phyloP scores from a whole-genome alignment of 1,140 invertebrate species.

The Trialeurodes vaporariorum region DNA sequence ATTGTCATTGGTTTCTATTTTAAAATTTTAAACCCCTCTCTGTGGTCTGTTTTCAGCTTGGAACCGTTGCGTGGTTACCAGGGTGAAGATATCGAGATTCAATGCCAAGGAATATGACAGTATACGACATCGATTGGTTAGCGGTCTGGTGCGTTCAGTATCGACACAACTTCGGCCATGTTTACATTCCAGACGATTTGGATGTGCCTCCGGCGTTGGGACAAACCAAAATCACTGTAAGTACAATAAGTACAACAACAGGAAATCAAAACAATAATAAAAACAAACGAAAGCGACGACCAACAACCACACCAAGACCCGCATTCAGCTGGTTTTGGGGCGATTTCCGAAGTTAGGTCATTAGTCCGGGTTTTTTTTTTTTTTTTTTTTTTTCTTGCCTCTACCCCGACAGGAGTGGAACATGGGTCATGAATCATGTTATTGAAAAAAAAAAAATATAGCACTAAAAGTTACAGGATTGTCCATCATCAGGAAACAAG shows the following conservation, averaged over 20 bases:
- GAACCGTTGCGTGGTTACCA: constrained; percentile 68
- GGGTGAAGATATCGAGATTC: constrained; percentile 81
- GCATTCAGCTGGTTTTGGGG: constrained; percentile 4
- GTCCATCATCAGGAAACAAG: no score
- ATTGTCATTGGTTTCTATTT: no score
- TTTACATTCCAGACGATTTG: constrained; percentile 72
- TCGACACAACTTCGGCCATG: constrained; percentile 80
- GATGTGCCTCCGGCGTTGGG: constrained; percentile 80
- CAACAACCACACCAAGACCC: background rate
- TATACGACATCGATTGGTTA: constrained; percentile 88
- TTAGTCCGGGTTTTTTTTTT: no score
- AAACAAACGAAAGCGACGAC: background rate
- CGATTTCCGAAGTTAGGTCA: background rate
- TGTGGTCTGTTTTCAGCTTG: constrained; percentile 51
- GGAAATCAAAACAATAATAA: background rate
- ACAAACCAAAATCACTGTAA: constrained; percentile 79
- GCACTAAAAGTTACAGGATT: no score
- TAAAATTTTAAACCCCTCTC: no score
- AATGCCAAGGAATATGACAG: constrained; percentile 72
- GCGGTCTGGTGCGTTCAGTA: constrained; percentile 77
- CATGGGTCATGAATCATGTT: no score
- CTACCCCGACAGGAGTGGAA: no score
- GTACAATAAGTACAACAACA: constrained; percentile 15
- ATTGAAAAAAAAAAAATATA: no score
- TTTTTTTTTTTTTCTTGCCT: no score